A percentile compares a stretch with the other conserved stretches of the same genome.
Conservation (phyloP, 2,113 vertebrate species). For the Podocnemis expansa region DNA sequence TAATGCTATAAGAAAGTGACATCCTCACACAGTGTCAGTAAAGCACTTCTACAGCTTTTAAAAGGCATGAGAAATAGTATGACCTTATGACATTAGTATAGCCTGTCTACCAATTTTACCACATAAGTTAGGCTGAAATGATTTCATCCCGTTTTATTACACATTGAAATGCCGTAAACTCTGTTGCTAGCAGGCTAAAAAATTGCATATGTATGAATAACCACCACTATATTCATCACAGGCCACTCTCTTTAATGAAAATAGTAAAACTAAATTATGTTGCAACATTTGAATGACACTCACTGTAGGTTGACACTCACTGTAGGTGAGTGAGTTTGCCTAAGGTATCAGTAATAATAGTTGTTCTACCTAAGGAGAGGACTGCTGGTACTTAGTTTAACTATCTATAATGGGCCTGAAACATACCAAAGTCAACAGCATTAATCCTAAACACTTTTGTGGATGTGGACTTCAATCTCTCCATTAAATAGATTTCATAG, state of each 20-base stretch:
- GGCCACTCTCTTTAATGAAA: background rate
- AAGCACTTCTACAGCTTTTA: background rate
- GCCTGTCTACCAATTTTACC: background rate
- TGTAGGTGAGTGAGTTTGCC: background rate
- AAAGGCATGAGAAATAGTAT: background rate
- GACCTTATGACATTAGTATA: background rate
- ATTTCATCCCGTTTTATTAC: background rate
- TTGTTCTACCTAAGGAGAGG: background rate
- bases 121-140: background rate
- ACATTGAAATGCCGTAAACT: background rate
- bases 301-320: background rate
- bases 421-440: background rate
- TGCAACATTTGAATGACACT: background rate
- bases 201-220: conserved; percentile 15
- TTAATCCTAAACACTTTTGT: background rate
- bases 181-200: background rate
- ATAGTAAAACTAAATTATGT: background rate
- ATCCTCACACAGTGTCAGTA: background rate
- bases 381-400: background rate
- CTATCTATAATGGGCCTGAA: background rate
- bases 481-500: background rate
- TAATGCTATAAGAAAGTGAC: background rate
- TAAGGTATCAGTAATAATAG: accelerated
- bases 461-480: background rate
- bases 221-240: background rate